Percentiles rank a stretch among this genome's conserved stretches.
phyloP scores from a whole-genome alignment of 1,140 invertebrate genomes.

The Bradynema listronoti region DNA sequence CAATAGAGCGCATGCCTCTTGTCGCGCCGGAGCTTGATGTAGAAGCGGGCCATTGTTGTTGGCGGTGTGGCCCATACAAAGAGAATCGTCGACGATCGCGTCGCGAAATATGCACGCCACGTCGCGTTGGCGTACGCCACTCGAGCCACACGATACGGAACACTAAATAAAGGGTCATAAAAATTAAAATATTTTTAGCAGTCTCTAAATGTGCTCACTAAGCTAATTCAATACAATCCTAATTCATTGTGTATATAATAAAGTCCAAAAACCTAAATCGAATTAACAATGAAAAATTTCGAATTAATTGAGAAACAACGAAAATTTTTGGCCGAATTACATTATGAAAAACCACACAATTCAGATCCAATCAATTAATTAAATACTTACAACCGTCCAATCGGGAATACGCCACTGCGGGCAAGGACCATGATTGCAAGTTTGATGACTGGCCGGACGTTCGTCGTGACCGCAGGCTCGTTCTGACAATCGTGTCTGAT shows the following conservation, averaged over 20 bases:
- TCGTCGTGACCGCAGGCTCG: conserved; percentile 9
- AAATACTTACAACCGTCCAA: conserved; percentile 32
- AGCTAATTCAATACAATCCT: no score
- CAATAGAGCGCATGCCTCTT: conserved; percentile 30
- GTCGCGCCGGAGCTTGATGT: conserved; percentile 8
- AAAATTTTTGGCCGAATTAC: background rate
- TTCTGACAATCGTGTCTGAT: conserved; percentile 29
- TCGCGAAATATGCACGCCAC: conserved; percentile 52
- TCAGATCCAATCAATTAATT: no score
- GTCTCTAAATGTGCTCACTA: no score
- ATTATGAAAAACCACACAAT: no score
- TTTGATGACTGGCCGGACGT: conserved; percentile 46
- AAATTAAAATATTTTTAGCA: no score
- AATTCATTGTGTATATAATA: no score
- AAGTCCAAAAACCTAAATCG: no score
- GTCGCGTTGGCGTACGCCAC: conserved; percentile 34
- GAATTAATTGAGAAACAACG: background rate
- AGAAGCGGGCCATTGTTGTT: conserved; percentile 3
- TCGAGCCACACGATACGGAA: conserved; percentile 46
- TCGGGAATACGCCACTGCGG: conserved; percentile 49
- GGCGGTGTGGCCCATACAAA: conserved; percentile 30
- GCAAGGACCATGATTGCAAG: conserved; percentile 48
- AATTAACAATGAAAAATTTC: no score
- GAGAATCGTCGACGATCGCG: conserved; percentile 44
- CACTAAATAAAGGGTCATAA: no score